These are phyloP conservation scores for Aphelinus certus DNA, from an alignment of 1,140 invertebrate genomes.

Conservation along the genomic window DNA sequence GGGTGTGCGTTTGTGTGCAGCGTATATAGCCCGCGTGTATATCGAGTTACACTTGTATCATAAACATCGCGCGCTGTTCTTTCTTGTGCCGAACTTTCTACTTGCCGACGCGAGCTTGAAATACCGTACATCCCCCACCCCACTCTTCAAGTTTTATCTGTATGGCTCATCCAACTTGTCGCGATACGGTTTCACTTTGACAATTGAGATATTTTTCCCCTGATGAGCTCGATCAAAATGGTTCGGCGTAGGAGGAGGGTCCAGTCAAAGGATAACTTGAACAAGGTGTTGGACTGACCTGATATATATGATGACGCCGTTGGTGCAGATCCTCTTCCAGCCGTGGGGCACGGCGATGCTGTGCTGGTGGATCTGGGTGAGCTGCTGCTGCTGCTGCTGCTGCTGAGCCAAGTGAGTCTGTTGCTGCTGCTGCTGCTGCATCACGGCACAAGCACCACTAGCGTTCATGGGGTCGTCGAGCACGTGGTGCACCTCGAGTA, in stretches of 20 bases:
- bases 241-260: not conserved
- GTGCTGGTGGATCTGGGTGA: slow-evolving; percentile 41
- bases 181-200: too few species aligned
- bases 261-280: not conserved
- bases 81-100: slow-evolving; percentile 20
- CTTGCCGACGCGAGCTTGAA: not conserved
- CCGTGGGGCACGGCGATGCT: slow-evolving; percentile 65
- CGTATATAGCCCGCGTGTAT: not conserved
- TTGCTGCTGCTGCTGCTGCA: slow-evolving; percentile 43
- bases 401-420: slow-evolving; percentile 28
- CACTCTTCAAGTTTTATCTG: too few species aligned
- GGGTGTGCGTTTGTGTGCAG: too few species aligned
- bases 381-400: slow-evolving; percentile 43
- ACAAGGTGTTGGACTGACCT: slow-evolving; percentile 56
- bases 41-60: slow-evolving; percentile 33
- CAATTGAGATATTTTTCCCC: not conserved
- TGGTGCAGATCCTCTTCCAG: slow-evolving; percentile 68
- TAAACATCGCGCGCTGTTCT: slow-evolving; percentile 29
- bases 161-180: too few species aligned
- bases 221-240: not conserved
- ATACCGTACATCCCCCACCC: too few species aligned
- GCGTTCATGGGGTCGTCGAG: slow-evolving; percentile 28
- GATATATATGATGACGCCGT: slow-evolving; percentile 69
- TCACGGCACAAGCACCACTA: slow-evolving; percentile 11
- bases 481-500: slow-evolving; percentile 22